Conservation (phyloP, 2,113 vertebrate species). For the Okapia johnstoni region DNA sequence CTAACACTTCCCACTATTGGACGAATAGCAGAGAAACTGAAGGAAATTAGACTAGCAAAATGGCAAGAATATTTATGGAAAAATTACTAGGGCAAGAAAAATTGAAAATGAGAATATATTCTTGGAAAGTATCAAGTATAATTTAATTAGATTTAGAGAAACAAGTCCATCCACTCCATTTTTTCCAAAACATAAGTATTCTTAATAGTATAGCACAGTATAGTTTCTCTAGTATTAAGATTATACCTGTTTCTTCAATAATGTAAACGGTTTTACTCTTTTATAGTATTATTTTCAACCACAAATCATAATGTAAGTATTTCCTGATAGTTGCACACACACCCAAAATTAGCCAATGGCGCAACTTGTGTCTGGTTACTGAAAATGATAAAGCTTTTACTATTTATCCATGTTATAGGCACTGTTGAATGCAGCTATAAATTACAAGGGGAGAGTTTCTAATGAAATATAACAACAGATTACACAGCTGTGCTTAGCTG, state of each 20-base stretch:
- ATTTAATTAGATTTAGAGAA: background rate
- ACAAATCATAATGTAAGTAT: background rate
- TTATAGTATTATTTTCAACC: background rate
- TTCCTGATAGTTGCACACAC: background rate
- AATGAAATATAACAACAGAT: slow-evolving; percentile 34
- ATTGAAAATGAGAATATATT: background rate
- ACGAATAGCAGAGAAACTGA: background rate
- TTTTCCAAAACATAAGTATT: background rate
- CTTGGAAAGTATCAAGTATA: background rate
- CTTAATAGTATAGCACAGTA: background rate
- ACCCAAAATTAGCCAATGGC: background rate
- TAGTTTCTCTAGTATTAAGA: background rate
- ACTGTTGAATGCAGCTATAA: background rate
- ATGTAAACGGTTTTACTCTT: background rate
- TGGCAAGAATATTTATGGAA: background rate
- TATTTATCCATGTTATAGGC: background rate
- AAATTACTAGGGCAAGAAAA: background rate
- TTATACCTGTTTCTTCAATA: background rate
- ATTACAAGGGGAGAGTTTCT: background rate
- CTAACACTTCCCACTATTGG: background rate
- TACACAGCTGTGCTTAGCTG: background rate
- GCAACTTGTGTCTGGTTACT: slow-evolving; percentile 16
- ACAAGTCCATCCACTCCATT: background rate
- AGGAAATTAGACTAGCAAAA: background rate
- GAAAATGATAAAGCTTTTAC: slow-evolving; percentile 32